phyloP scores from a whole-genome alignment of 2,888 invertebrate species.

The Acleris holmiana region DNA sequence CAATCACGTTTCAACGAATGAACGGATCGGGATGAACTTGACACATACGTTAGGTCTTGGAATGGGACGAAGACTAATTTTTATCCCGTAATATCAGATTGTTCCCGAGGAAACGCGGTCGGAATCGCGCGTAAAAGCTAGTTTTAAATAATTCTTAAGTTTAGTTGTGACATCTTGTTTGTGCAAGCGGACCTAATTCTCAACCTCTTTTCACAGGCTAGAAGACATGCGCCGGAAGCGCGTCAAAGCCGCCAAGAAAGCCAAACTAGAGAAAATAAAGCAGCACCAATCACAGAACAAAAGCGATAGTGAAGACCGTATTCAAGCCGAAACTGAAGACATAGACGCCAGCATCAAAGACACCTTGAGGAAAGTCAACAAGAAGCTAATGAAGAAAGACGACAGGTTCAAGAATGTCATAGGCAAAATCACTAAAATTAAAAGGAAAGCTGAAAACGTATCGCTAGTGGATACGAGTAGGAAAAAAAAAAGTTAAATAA shows the following conservation, averaged over 20 bases:
- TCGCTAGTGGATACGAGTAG: constrained; percentile 39
- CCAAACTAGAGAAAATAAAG: constrained; percentile 70
- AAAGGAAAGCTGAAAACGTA: constrained; percentile 69
- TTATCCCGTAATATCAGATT: too few relatives aligned
- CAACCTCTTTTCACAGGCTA: constrained; percentile 52
- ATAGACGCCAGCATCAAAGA: constrained; percentile 68
- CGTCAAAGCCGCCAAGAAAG: constrained; percentile 74
- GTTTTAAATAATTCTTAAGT: too few relatives aligned
- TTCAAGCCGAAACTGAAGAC: constrained; percentile 42
- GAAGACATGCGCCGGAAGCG: constrained; percentile 76
- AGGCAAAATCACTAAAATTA: constrained; percentile 74
- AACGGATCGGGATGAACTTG: too few relatives aligned
- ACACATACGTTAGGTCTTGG: too few relatives aligned
- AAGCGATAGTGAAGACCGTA: constrained; percentile 43
- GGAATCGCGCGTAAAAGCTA: too few relatives aligned
- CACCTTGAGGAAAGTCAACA: constrained; percentile 70
- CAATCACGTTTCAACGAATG: too few relatives aligned
- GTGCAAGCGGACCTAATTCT: background rate
- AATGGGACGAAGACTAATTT: too few relatives aligned
- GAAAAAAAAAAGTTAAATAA: constrained; percentile 53
- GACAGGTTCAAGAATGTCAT: constrained; percentile 76
- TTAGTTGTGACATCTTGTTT: too few relatives aligned
- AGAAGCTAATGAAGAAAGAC: constrained; percentile 75
- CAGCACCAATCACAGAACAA: constrained; percentile 64
- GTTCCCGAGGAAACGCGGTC: too few relatives aligned